Conservation (phyloP, 2,888 invertebrate species). For the Neoaliturus tenellus region DNA sequence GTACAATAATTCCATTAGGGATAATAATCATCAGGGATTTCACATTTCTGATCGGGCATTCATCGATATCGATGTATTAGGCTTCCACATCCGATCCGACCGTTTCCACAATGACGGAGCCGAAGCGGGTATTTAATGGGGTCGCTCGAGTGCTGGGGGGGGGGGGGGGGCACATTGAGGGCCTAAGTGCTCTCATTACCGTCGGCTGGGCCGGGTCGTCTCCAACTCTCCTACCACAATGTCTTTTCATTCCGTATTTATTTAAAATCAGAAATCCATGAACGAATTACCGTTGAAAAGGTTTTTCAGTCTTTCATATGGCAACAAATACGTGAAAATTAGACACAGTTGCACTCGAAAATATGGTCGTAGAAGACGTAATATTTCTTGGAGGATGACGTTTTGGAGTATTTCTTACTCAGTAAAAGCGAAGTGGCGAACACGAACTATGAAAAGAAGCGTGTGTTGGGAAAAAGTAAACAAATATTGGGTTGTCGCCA, state of each 20-base stretch:
- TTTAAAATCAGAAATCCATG: constrained; percentile 43
- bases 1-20: too few species aligned
- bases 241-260: constrained; percentile 41
- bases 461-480: too few species aligned
- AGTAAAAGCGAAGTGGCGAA: too few species aligned
- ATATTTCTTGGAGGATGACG: too few species aligned
- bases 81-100: not conserved
- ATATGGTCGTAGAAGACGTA: too few species aligned
- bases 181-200: constrained; percentile 34
- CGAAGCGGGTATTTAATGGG: constrained; percentile 27
- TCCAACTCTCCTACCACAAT: constrained; percentile 10
- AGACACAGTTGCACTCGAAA: not conserved
- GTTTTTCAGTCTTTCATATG: not conserved
- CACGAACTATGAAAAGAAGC: too few species aligned
- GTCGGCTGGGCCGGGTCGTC: not conserved
- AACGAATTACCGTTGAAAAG: constrained; percentile 25
- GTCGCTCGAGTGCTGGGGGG: not conserved
- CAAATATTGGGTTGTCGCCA: too few species aligned
- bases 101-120: not conserved
- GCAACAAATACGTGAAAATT: not conserved
- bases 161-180: constrained; percentile 21
- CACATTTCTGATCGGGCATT: not conserved
- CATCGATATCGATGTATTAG: not conserved
- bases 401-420: too few species aligned
- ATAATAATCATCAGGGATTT: not conserved